A percentile compares a stretch with the other conserved stretches of the same genome.
Conservation (phyloP, 1,140 invertebrate species). For the Polyergus mexicanus region DNA sequence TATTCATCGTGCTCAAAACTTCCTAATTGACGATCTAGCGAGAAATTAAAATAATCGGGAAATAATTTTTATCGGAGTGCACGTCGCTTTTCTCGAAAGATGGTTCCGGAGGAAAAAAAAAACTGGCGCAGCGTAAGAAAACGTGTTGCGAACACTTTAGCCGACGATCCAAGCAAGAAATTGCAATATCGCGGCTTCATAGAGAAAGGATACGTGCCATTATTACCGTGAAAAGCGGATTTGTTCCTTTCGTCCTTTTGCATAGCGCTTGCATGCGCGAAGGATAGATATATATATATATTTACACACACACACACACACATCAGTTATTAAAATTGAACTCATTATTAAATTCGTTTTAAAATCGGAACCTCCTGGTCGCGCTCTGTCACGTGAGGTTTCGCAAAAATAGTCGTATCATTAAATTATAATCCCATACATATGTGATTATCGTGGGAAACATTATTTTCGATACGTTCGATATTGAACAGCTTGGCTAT, state of each 20-base stretch:
- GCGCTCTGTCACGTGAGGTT: neutral
- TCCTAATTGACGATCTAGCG: neutral
- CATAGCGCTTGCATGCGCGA: constrained; percentile 5
- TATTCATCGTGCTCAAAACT: neutral
- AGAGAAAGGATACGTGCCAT: constrained; percentile 62
- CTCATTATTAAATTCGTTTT: constrained; percentile 19
- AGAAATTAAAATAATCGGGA: constrained; percentile 31
- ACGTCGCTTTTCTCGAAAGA: neutral
- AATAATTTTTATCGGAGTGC: constrained; percentile 42
- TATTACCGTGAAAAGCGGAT: constrained; percentile 63
- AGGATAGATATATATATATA: neutral
- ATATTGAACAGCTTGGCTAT: neutral
- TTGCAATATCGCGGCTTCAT: constrained; percentile 63
- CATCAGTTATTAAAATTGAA: constrained; percentile 49
- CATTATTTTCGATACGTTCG: constrained; percentile 16
- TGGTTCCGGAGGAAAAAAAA: constrained; percentile 18
- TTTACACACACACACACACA: too few relatives aligned
- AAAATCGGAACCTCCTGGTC: neutral
- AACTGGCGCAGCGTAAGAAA: constrained; percentile 11
- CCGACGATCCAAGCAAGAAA: constrained; percentile 62
- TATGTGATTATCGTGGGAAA: neutral
- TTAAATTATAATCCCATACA: constrained; percentile 24
- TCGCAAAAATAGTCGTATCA: constrained; percentile 1
- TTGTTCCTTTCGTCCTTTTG: constrained; percentile 55
- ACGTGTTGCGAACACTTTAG: constrained; percentile 48